phyloP scores from a whole-genome alignment of 2,113 vertebrate species.

The Sturnus vulgaris region DNA sequence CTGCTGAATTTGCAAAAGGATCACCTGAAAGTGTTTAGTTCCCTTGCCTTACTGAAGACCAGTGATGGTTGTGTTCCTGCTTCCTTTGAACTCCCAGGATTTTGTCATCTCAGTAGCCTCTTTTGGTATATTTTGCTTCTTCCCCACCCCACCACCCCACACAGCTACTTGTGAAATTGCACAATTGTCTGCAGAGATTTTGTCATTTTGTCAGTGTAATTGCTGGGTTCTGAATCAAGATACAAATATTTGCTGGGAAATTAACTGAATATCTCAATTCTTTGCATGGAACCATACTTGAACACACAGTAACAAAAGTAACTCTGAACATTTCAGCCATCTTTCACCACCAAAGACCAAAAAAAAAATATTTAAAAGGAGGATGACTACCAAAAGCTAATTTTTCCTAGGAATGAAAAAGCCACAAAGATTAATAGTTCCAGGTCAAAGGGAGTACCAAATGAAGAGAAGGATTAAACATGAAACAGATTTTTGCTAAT shows the following conservation, averaged over 20 bases:
- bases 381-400: background rate
- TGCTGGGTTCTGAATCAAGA: background rate
- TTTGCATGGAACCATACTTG: background rate
- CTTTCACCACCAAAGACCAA: background rate
- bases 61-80: background rate
- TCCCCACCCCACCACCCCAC: background rate
- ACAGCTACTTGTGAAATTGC: background rate
- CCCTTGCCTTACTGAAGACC: background rate
- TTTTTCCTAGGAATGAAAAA: background rate
- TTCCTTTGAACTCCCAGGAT: background rate
- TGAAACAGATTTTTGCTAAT: background rate
- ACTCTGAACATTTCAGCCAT: background rate
- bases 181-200: background rate
- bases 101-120: background rate
- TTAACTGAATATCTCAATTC: background rate
- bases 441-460: background rate
- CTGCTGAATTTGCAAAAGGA: background rate
- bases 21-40: background rate
- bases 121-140: background rate
- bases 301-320: background rate
- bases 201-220: background rate
- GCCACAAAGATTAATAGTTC: background rate
- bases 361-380: background rate
- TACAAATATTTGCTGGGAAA: background rate
- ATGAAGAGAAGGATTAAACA: background rate